A percentile compares a stretch with the other conserved stretches of the same genome.
Evolutionary conservation across 2,113 vertebrate genomes (phyloP).

Genomic region (Perca fluviatilis): DNA sequence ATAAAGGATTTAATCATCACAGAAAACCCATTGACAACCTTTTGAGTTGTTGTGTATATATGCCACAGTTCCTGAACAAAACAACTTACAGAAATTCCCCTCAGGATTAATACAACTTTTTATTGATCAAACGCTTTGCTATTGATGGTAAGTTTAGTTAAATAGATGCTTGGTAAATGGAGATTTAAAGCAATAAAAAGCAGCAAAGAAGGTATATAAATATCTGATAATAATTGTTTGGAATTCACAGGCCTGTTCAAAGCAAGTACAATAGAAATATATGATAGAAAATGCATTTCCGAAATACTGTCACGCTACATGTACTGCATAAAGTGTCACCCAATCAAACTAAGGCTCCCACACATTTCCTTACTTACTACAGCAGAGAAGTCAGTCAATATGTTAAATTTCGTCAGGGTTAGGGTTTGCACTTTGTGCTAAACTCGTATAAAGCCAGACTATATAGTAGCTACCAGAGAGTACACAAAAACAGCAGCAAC

Average conservation of each 20-base stretch:
- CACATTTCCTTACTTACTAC: neutral
- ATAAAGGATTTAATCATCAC: neutral
- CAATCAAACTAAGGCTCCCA: neutral
- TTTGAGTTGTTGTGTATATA: neutral
- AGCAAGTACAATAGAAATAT: neutral
- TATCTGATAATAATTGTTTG: neutral
- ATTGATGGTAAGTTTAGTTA: neutral
- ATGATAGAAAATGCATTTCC: neutral
- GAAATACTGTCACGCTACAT: neutral
- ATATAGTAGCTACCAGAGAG: conserved; percentile 25
- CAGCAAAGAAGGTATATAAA: neutral
- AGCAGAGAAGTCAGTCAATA: neutral
- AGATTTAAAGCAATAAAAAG: conserved; percentile 8
- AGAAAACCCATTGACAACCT: neutral
- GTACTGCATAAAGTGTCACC: neutral
- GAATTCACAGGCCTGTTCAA: conserved; percentile 6
- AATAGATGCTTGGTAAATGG: neutral
- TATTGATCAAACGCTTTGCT: neutral
- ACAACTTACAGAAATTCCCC: neutral
- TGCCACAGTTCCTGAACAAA: conserved; percentile 10
- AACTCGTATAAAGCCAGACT: neutral
- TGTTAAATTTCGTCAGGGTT: neutral
- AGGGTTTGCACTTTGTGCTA: neutral
- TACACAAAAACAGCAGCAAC: conserved; percentile 41
- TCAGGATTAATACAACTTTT: neutral